phyloP scores from a whole-genome alignment of 2,888 invertebrate species.

The Amphipoea oculea region DNA sequence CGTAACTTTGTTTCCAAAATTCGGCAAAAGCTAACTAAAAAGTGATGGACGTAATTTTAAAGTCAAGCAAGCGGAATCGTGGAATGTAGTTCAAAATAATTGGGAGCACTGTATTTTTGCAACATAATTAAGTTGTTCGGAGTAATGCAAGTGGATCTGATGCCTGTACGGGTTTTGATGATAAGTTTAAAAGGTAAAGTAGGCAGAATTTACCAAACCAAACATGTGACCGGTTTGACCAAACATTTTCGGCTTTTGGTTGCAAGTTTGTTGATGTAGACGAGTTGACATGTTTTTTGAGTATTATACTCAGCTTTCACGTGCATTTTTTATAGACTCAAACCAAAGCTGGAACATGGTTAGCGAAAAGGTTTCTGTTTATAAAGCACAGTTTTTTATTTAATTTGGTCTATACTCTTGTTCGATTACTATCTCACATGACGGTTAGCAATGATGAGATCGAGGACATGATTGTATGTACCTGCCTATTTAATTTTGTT shows the following conservation, averaged over 20 bases:
- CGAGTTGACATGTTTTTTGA: not conserved
- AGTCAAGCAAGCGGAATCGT: conserved; percentile 26
- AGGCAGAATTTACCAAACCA: not conserved
- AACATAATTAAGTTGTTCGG: conserved; percentile 31
- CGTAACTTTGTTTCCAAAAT: conserved; percentile 10
- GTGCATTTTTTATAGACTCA: not conserved
- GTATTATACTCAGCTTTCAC: not conserved
- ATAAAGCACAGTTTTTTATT: not conserved
- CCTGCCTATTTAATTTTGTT: too few species aligned
- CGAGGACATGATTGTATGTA: too few species aligned
- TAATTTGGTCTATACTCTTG: not conserved
- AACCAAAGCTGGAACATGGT: not conserved
- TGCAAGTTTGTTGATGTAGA: conserved; percentile 1
- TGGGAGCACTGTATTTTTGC: conserved; percentile 42
- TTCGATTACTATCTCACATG: not conserved
- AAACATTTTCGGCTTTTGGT: conserved; percentile 1
- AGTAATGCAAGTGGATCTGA: conserved; percentile 29
- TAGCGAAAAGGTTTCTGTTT: not conserved
- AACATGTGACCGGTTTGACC: not conserved
- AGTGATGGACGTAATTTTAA: conserved; percentile 37
- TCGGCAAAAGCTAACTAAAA: not conserved
- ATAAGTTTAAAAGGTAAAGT: conserved; percentile 12
- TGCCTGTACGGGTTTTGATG: conserved; percentile 16
- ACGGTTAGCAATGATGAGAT: not conserved
- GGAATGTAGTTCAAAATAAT: conserved; percentile 48